Evolutionary conservation across 2,113 vertebrate genomes (phyloP).

Genomic region (Calypte anna): DNA sequence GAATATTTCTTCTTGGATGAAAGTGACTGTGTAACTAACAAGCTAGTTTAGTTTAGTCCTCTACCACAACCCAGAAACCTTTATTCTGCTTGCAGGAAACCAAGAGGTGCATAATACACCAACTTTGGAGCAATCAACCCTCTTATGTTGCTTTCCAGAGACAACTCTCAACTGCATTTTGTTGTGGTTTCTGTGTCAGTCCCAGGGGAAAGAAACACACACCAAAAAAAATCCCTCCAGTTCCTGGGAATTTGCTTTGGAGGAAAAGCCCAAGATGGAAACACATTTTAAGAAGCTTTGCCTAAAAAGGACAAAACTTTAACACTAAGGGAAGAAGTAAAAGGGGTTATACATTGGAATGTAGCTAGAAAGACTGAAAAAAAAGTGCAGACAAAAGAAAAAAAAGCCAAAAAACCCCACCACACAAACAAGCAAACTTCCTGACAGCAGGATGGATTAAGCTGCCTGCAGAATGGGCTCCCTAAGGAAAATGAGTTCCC

Average conservation of each 20-base stretch:
- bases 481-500: background rate
- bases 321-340: background rate
- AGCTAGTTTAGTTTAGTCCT: background rate
- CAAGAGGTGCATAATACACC: background rate
- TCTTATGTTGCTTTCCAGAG: background rate
- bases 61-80: background rate
- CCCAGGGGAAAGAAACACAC: background rate
- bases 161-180: background rate
- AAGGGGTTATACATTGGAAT: background rate
- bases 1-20: background rate
- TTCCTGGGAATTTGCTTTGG: background rate
- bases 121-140: background rate
- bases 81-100: background rate
- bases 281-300: background rate
- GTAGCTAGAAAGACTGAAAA: background rate
- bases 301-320: conserved; percentile 39
- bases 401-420: background rate
- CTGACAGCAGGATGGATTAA: background rate
- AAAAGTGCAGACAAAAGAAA: background rate
- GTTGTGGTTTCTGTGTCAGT: background rate
- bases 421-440: conserved; percentile 27
- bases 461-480: background rate
- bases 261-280: background rate
- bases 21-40: background rate
- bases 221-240: background rate